Conservation (phyloP, 2,113 vertebrate species). For the Trachemys scripta region DNA sequence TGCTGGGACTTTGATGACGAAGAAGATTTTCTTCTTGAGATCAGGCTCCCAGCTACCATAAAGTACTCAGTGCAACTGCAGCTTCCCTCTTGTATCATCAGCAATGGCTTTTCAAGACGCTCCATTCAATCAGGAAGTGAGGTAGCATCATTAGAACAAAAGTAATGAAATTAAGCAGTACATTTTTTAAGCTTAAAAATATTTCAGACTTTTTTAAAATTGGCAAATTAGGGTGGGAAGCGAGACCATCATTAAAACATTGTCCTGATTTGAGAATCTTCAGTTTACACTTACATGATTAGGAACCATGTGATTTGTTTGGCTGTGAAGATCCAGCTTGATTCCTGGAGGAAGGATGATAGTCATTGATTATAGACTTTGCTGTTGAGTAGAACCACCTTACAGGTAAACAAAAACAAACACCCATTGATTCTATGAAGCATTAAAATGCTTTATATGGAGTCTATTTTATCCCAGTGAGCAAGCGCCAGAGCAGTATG, state of each 20-base stretch:
- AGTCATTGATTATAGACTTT: slow-evolving; percentile 61
- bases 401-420: slow-evolving; percentile 59
- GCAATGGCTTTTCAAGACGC: neutral
- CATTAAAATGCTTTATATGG: neutral
- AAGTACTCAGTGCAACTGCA: neutral
- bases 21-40: neutral
- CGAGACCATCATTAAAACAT: neutral
- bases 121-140: neutral
- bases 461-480: slow-evolving; percentile 6
- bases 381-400: slow-evolving; percentile 63
- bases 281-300: slow-evolving; percentile 79
- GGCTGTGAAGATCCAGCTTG: slow-evolving; percentile 78
- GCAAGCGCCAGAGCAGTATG: neutral
- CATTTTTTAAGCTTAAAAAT: neutral
- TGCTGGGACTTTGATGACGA: neutral
- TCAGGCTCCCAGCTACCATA: neutral
- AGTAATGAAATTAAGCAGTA: neutral
- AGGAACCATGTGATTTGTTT: slow-evolving; percentile 73
- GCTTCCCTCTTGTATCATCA: neutral
- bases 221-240: neutral
- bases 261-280: neutral
- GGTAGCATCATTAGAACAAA: neutral
- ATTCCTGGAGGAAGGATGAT: slow-evolving; percentile 74
- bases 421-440: slow-evolving; percentile 17
- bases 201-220: neutral